A percentile compares a stretch with the other conserved stretches of the same genome.
Conservation (phyloP, 2,797 vertebrate species). For the Morelia viridis region DNA sequence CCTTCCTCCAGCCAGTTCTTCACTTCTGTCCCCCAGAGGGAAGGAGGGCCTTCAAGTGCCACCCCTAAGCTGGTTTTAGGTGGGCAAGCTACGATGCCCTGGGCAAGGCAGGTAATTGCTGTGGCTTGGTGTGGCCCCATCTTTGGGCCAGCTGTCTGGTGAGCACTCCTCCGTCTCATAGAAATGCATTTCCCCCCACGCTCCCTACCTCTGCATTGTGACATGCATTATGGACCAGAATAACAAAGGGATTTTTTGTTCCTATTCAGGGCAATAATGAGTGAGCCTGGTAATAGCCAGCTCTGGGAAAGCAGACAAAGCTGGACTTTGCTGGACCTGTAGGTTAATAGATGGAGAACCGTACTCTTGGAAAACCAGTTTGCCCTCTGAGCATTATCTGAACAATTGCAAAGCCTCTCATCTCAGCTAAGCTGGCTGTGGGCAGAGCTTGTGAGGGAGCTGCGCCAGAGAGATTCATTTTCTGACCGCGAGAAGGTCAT, state of each 20-base stretch:
- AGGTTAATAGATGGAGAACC: conserved; percentile 59
- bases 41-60: neutral
- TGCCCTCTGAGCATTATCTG: conserved; percentile 50
- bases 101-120: neutral
- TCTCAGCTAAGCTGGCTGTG: conserved; percentile 46
- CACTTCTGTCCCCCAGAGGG: neutral
- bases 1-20: neutral
- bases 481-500: conserved; percentile 66
- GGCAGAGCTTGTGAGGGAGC: conserved; percentile 38
- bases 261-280: conserved; percentile 12
- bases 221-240: neutral
- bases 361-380: conserved; percentile 58
- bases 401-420: conserved; percentile 60
- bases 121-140: neutral
- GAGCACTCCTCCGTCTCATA: neutral
- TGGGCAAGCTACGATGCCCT: neutral
- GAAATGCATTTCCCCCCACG: neutral
- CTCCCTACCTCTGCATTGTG: conserved; percentile 11
- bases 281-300: neutral
- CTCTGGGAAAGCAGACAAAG: conserved; percentile 50
- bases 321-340: conserved; percentile 42
- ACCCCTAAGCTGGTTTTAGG: neutral
- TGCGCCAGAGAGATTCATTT: conserved; percentile 60
- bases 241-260: conserved; percentile 31
- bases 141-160: neutral